These are phyloP conservation scores for Congeria kusceri DNA, from an alignment of 2,888 invertebrate species.

Conservation along the genomic window DNA sequence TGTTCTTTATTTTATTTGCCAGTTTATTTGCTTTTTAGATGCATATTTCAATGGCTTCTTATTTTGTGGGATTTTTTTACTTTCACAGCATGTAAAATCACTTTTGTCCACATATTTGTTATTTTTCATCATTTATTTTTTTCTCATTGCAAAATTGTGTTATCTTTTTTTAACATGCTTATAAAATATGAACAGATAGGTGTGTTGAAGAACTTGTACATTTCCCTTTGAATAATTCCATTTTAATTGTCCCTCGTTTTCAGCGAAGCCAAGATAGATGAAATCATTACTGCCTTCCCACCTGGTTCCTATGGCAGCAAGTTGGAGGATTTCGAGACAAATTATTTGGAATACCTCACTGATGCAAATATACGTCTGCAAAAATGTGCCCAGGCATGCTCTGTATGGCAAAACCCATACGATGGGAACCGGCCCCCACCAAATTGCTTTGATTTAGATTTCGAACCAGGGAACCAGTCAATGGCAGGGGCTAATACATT, in stretches of 20 bases:
- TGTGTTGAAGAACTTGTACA: too few relatives aligned
- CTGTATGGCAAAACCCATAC: slow-evolving; percentile 92
- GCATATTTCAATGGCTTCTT: too few relatives aligned
- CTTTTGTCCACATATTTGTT: too few relatives aligned
- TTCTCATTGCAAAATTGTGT: background rate
- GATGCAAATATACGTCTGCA: slow-evolving; percentile 93
- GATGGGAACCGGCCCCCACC: slow-evolving; percentile 88
- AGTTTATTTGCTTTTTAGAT: too few relatives aligned
- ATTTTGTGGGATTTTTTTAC: too few relatives aligned
- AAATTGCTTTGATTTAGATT: slow-evolving; percentile 55
- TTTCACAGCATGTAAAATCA: too few relatives aligned
- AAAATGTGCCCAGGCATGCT: slow-evolving; percentile 91
- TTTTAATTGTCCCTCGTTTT: background rate
- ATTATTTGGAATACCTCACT: slow-evolving; percentile 89
- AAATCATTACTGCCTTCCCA: slow-evolving; percentile 54
- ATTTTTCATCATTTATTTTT: background rate
- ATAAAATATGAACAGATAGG: too few relatives aligned
- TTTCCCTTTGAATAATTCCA: too few relatives aligned
- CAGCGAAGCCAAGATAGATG: slow-evolving; percentile 47
- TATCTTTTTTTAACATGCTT: background rate
- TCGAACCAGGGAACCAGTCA: slow-evolving; percentile 3
- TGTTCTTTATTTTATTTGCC: too few relatives aligned
- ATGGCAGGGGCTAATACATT: background rate
- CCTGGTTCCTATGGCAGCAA: slow-evolving; percentile 69
- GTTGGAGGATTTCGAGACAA: slow-evolving; percentile 78